phyloP scores from a whole-genome alignment of 2,113 vertebrate species.

The Clarias magur region DNA sequence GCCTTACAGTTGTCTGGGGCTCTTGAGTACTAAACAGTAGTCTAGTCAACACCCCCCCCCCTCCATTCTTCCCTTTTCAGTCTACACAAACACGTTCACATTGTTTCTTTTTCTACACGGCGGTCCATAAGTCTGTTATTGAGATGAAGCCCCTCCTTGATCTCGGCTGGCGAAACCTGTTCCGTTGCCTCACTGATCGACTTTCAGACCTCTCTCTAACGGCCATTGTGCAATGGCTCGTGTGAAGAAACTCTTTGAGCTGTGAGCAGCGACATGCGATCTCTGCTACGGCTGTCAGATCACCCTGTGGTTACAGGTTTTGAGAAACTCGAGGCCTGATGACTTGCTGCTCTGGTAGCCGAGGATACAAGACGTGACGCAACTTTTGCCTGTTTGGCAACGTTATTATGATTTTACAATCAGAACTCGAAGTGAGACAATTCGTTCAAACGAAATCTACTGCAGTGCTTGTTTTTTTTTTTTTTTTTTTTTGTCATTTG shows the following conservation, averaged over 20 bases:
- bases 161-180: slow-evolving; percentile 63
- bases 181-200: slow-evolving; percentile 62
- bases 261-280: slow-evolving; percentile 6
- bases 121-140: slow-evolving; percentile 57
- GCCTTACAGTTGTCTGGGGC: slow-evolving; percentile 73
- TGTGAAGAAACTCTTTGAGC: slow-evolving; percentile 46
- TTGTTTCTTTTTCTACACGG: slow-evolving; percentile 49
- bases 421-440: slow-evolving; percentile 15
- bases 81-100: slow-evolving; percentile 12
- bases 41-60: slow-evolving; percentile 59
- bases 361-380: slow-evolving; percentile 38
- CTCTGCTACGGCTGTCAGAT: slow-evolving; percentile 19
- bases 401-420: slow-evolving; percentile 32
- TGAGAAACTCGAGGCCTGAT: slow-evolving; percentile 32
- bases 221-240: slow-evolving; percentile 65
- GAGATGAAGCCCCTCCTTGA: slow-evolving; percentile 56
- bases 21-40: slow-evolving; percentile 66
- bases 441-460: slow-evolving; percentile 3
- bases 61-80: slow-evolving; percentile 14
- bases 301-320: slow-evolving; percentile 41
- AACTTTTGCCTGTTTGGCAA: slow-evolving; percentile 38
- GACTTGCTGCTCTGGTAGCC: slow-evolving; percentile 6
- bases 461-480: not conserved
- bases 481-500: slow-evolving; percentile 15
- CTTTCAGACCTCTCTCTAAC: slow-evolving; percentile 47